Conservation (phyloP, 2,797 vertebrate genomes). For the Enteromius viviparus region DNA sequence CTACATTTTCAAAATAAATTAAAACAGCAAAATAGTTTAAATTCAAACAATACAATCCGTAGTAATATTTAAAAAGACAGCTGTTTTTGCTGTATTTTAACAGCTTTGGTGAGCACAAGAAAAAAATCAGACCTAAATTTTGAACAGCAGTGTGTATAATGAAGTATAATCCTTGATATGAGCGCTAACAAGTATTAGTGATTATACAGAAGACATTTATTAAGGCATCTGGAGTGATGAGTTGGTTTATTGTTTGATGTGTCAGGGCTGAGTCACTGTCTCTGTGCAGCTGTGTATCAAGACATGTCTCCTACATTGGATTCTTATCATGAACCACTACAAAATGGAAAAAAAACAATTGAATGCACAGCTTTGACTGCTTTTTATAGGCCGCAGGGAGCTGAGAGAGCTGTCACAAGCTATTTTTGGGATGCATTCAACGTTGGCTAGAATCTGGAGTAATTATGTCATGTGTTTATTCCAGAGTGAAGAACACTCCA, state of each 20-base stretch:
- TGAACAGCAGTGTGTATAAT: not conserved
- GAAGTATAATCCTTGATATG: not conserved
- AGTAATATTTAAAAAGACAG: not conserved
- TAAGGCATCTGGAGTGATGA: not conserved
- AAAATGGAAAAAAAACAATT: not conserved
- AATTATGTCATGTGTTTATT: slow-evolving; percentile 57
- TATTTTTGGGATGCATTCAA: not conserved
- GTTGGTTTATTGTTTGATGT: not conserved
- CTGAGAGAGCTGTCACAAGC: slow-evolving; percentile 2
- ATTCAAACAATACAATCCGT: not conserved
- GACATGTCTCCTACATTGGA: not conserved
- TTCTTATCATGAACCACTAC: not conserved
- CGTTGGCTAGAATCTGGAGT: not conserved
- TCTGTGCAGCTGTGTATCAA: not conserved
- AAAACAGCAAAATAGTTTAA: not conserved
- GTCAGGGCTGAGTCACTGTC: not conserved
- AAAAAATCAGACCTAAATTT: not conserved
- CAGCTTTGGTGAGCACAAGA: not conserved
- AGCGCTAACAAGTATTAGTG: not conserved
- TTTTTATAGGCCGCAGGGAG: slow-evolving; percentile 7
- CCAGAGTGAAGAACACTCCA: slow-evolving; percentile 68
- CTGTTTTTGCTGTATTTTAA: not conserved
- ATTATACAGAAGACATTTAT: not conserved
- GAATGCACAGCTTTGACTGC: not conserved
- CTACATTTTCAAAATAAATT: not conserved